These are phyloP conservation scores for Bufotes viridis DNA, from an alignment of 2,797 vertebrate species.

Conservation along the genomic window DNA sequence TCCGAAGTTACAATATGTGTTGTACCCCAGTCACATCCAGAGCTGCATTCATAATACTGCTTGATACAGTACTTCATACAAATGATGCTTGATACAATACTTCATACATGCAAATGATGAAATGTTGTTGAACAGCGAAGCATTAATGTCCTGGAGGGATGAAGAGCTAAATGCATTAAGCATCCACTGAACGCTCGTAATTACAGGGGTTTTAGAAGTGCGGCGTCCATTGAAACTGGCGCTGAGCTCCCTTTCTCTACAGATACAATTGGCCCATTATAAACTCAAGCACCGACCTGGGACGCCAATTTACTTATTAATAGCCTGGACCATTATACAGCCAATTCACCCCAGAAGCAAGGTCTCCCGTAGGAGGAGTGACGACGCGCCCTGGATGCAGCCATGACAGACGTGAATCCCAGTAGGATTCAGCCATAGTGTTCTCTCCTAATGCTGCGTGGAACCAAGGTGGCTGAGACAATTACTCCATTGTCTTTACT, in stretches of 20 bases:
- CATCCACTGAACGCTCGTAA: neutral
- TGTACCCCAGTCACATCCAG: neutral
- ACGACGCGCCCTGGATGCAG: neutral
- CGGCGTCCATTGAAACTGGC: neutral
- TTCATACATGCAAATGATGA: neutral
- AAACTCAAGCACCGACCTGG: neutral
- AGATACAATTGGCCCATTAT: neutral
- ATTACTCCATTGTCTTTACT: neutral
- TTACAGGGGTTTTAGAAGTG: neutral
- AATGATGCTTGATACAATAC: too few relatives aligned
- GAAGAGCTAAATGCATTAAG: neutral
- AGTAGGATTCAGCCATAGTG: neutral
- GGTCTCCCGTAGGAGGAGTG: neutral
- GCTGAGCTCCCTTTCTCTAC: neutral
- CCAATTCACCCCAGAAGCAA: neutral
- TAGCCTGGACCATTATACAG: neutral
- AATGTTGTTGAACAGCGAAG: neutral
- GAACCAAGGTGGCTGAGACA: neutral
- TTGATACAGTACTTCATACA: too few relatives aligned
- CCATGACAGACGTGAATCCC: neutral
- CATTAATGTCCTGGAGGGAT: neutral
- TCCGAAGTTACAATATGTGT: too few relatives aligned
- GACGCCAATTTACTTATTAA: neutral
- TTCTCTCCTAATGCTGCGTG: neutral
- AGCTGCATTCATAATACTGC: neutral